Base-by-base conservation (phyloP, 1,140 invertebrate species). In the Musca domestica region DNA sequence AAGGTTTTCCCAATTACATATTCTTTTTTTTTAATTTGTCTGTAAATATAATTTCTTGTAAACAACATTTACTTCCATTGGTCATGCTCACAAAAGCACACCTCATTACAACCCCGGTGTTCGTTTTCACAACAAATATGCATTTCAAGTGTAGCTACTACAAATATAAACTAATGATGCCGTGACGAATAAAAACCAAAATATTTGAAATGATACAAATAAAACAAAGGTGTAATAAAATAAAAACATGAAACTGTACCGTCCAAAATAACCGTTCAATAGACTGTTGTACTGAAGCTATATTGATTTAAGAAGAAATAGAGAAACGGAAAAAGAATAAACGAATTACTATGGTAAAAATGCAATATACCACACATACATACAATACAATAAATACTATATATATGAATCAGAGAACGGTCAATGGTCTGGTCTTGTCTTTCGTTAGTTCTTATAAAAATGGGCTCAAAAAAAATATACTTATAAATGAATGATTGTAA, bases 221-320 rank as follows among this genome's bases (percentile, higher is more conserved):
- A 66, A 69, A 69, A 79, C 68, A 75, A 74, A 69, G 76, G 72
- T 75, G 75, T 73, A 71, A 76, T 46, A 65, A 51, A 27, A 58
- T n/a, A 58, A 56, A 65, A 67, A 69, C 68, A 23, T 67, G 65
- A 54, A 71, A 71, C 70, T 80, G 74, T 81, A 81, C 80, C 80
- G 80, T 81, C 79, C 68, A 74, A 74, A 76, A 81, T 73, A 79
- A 74, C 78, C 77, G 80, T 81, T 81, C 80, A 74, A 81, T 80
- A 73, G 80, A 81, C 73, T 81, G 80, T 81, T 81, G 80, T 73
- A 81, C 80, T 76, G 80, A 81, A 72, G 76, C 80, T 81, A 81
- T 71, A 80, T 76, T 80, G 72, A 41, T 61, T 61, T 61, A 61
- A 61, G 56, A 61, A 61, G 74, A 78, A 74, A 76, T 74, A 80